Conservation (phyloP, 2,888 invertebrate genomes). For the Oscheius sp. region DNA sequence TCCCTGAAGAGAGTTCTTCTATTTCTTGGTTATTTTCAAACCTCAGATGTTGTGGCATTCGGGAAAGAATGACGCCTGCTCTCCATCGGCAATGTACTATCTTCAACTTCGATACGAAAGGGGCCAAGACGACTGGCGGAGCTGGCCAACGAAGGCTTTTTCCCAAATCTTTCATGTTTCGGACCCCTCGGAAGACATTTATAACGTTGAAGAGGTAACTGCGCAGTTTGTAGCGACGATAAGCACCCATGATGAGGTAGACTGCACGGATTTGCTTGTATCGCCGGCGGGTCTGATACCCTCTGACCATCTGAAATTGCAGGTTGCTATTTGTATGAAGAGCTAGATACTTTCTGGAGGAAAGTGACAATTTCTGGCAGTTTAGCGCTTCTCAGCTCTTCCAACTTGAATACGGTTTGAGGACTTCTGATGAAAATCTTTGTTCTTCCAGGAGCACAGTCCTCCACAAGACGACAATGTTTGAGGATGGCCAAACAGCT, state of each 20-base stretch:
- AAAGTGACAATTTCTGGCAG: constrained; percentile 91
- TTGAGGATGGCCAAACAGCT: constrained; percentile 79
- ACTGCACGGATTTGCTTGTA: constrained; percentile 90
- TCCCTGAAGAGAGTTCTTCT: constrained; percentile 28
- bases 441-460: constrained; percentile 93
- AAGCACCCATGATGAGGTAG: constrained; percentile 84
- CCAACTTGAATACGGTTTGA: constrained; percentile 88
- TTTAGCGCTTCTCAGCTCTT: constrained; percentile 86
- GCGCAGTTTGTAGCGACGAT: constrained; percentile 84
- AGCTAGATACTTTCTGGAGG: constrained; percentile 86
- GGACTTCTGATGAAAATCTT: constrained; percentile 89
- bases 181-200: constrained; percentile 79
- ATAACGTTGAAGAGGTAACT: constrained; percentile 81
- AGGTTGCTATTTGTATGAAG: neutral
- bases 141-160: constrained; percentile 86
- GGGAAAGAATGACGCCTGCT: constrained; percentile 59
- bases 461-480: constrained; percentile 83
- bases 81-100: constrained; percentile 66
- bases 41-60: constrained; percentile 64
- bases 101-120: constrained; percentile 76
- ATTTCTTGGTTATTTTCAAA: neutral
- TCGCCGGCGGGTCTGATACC: constrained; percentile 82
- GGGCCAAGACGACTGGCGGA: constrained; percentile 81
- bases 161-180: constrained; percentile 82
- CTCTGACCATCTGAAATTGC: constrained; percentile 81